Conservation (phyloP, 2,888 invertebrate genomes). For the Entomobrya proxima region DNA sequence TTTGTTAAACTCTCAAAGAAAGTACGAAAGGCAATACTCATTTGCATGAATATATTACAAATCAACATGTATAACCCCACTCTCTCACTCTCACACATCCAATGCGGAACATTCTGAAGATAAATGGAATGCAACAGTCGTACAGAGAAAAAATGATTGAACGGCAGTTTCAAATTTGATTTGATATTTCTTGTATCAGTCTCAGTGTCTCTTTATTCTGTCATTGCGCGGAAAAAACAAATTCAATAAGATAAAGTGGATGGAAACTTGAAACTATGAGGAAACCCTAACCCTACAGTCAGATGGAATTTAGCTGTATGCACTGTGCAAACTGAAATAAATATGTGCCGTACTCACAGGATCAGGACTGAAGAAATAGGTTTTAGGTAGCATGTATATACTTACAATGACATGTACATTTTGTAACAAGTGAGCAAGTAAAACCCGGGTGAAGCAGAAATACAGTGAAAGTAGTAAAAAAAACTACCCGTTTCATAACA, state of each 20-base stretch:
- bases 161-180: constrained; percentile 50
- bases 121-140: constrained; percentile 50
- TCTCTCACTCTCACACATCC: background rate
- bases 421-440: background rate
- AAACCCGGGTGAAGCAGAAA: too few species aligned
- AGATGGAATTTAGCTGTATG: too few species aligned
- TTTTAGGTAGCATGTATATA: background rate
- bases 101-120: background rate
- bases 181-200: constrained; percentile 39
- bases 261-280: background rate
- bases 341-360: background rate
- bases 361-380: background rate
- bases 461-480: background rate
- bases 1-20: too few species aligned
- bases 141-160: constrained; percentile 42
- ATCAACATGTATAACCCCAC: too few species aligned
- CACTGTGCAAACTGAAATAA: background rate
- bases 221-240: background rate
- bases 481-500: background rate
- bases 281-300: background rate
- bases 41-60: too few species aligned
- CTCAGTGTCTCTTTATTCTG: background rate
- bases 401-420: background rate
- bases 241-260: background rate
- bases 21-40: too few species aligned